Evolutionary conservation across 1,140 invertebrate genomes (phyloP).

Genomic region (Whitmania pigra): DNA sequence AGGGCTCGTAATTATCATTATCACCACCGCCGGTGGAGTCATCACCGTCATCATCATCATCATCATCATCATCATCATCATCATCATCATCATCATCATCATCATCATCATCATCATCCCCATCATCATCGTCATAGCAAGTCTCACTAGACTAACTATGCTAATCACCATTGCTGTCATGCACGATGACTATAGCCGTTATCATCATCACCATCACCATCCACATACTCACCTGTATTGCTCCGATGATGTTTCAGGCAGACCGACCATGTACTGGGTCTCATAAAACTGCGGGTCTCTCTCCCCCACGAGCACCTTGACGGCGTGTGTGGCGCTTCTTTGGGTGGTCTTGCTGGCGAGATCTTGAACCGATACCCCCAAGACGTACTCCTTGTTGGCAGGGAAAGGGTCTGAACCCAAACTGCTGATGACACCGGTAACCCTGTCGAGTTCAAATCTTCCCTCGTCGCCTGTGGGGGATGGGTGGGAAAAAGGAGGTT

Average conservation of each 20-base stretch:
- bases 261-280: constrained; percentile 16
- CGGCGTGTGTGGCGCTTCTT: constrained; percentile 15
- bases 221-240: neutral
- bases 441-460: constrained; percentile 23
- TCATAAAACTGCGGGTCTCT: constrained; percentile 24
- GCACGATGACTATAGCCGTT: too few species aligned
- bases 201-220: constrained; percentile 7
- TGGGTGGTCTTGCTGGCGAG: constrained; percentile 2
- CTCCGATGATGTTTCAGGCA: constrained; percentile 14
- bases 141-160: too few species aligned
- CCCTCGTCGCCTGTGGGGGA: constrained; percentile 19
- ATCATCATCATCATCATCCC: constrained; percentile 6
- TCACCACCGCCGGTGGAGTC: neutral
- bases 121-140: too few species aligned
- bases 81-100: neutral
- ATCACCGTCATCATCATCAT: neutral
- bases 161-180: neutral
- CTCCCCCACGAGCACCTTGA: constrained; percentile 23
- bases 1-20: neutral
- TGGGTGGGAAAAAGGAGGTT: too few species aligned
- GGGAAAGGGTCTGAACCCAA: constrained; percentile 18
- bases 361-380: constrained; percentile 20
- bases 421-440: constrained; percentile 21
- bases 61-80: neutral
- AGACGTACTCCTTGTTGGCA: constrained; percentile 18